Conservation (phyloP, 35 echinoderm and acorn worm species). For the Eucidaris tribuloides region DNA sequence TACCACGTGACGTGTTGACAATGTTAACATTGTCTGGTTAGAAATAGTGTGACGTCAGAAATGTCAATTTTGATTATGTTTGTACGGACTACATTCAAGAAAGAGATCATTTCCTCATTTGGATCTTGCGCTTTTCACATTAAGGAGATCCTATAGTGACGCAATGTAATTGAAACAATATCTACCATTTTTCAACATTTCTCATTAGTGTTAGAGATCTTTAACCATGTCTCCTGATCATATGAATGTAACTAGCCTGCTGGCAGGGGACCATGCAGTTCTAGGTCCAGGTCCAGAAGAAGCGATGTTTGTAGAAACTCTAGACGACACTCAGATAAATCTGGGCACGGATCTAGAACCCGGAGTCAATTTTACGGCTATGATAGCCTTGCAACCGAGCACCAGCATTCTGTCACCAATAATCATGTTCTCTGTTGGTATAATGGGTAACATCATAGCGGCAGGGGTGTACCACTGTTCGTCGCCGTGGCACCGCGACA, state of each 20-base stretch:
- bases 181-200: background rate
- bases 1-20: too few relatives aligned
- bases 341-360: background rate
- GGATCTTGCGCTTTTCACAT: too few relatives aligned
- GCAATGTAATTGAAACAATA: background rate
- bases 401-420: constrained; percentile 73
- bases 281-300: background rate
- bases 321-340: too few relatives aligned
- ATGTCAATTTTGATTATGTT: too few relatives aligned
- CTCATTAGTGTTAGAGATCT: background rate
- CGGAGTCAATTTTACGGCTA: constrained; percentile 37
- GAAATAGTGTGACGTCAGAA: too few relatives aligned
- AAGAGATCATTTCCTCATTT: too few relatives aligned
- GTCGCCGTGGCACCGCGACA: constrained; percentile 44
- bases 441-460: constrained; percentile 79
- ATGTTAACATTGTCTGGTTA: too few relatives aligned
- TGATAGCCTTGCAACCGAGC: constrained; percentile 68
- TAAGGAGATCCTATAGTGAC: too few relatives aligned
- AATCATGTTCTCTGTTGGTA: constrained; percentile 60
- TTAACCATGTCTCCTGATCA: background rate
- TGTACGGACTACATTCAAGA: too few relatives aligned
- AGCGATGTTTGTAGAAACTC: background rate
- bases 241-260: background rate
- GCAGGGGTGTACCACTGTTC: constrained; percentile 76
- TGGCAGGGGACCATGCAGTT: background rate